phyloP scores from a whole-genome alignment of 2,888 invertebrate genomes.

The Diabrotica balteata region DNA sequence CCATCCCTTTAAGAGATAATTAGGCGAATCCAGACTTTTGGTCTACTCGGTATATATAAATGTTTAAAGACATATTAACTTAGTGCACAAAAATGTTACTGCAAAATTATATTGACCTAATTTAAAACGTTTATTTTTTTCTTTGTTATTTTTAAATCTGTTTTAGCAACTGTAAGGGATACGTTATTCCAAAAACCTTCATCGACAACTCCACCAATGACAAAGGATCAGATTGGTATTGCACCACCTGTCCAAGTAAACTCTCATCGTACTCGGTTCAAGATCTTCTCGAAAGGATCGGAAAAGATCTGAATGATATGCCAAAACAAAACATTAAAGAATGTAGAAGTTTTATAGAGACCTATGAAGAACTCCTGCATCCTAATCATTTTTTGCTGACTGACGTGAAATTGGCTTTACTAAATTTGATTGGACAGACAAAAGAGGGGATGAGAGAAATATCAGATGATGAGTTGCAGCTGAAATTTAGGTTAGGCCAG shows the following conservation, averaged over 20 bases:
- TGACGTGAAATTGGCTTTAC: conserved; percentile 75
- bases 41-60: too few species aligned
- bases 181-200: conserved; percentile 69
- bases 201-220: conserved; percentile 52
- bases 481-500: conserved; percentile 71
- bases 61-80: too few species aligned
- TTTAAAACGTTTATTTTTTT: too few species aligned
- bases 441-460: conserved; percentile 64
- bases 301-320: conserved; percentile 71
- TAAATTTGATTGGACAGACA: conserved; percentile 74
- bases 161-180: conserved; percentile 66
- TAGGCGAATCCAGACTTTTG: too few species aligned
- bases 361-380: conserved; percentile 70
- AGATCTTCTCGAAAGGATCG: conserved; percentile 71
- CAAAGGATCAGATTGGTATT: conserved; percentile 63
- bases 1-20: too few species aligned
- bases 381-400: conserved; percentile 76
- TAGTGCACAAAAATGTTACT: too few species aligned
- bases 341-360: conserved; percentile 68
- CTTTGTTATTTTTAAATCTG: background rate
- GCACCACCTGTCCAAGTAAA: conserved; percentile 66
- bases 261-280: conserved; percentile 67
- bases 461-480: conserved; percentile 67
- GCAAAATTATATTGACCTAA: too few species aligned
- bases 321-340: conserved; percentile 68